Base-by-base conservation (phyloP, 2,113 vertebrate genomes). In the Cepphus grylle region DNA sequence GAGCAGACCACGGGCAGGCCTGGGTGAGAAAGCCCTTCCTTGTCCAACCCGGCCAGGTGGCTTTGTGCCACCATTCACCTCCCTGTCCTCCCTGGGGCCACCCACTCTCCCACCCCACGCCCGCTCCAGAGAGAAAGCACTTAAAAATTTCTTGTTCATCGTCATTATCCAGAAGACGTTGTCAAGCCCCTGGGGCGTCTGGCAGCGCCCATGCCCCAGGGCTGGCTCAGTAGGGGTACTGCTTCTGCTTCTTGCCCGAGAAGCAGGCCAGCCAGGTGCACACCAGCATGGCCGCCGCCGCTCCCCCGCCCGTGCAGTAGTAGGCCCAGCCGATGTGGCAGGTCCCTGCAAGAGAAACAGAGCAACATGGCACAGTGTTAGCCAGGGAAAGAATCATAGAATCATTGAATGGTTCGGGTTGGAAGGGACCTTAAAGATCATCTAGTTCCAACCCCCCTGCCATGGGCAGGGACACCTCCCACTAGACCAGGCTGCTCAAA, bases 321-420 rank as follows among this genome's bases (percentile, higher is more conserved):
- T 99, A 99, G 30, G 99, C 99, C 99, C 99, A 99, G 97, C 99
- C 99, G 21, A 99, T 98, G 97, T 99, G 98, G 97, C 99, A 99
- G 66, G 98, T 98, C 45, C 99, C 99, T 99, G 96, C 63, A 81
- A 87, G 25, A 76, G 61, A 92, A 96, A 73, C 26, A 97, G 11
- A 63, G 62, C 0, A 2, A 96, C 56, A 62, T 0, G 0, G 32
- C 13, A 43, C 56, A 86, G 38, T 0, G 0, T 42, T 8, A 82
- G 52, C 23, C 0, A 1, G 2, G 4, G 15, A 3, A 50, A 12
- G 2, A 80, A 43, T 11, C 0, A 40, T 27, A 11, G 3, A 82
- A 43, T 11, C 0, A 40, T 18, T 18, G 36, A 40, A 27, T 40
- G 25, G 36, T 38, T 62, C 12, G 15, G 10, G 25, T 62, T 27